These are phyloP conservation scores for Anguilla obscura DNA, from an alignment of 2,797 vertebrate genomes.

Conservation along the genomic window DNA sequence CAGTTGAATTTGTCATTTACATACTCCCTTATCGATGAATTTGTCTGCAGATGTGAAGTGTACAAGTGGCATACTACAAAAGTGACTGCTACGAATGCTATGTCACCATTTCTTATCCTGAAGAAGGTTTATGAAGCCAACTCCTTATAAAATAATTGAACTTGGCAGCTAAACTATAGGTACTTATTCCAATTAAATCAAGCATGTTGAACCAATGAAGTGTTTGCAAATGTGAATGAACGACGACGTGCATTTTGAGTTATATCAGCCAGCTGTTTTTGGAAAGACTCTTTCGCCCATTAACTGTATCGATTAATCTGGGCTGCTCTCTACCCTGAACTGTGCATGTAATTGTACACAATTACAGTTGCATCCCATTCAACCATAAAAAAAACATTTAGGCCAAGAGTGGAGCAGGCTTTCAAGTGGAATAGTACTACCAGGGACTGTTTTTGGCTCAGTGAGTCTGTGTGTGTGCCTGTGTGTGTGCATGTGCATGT, in stretches of 20 bases:
- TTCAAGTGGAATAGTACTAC: not conserved
- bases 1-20: not conserved
- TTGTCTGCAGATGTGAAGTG: not conserved
- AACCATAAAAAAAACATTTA: not conserved
- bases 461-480: not conserved
- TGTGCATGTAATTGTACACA: not conserved
- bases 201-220: not conserved
- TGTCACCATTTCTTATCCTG: not conserved
- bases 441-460: not conserved
- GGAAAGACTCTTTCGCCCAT: not conserved
- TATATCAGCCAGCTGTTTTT: not conserved
- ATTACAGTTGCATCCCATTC: not conserved
- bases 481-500: not conserved
- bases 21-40: not conserved
- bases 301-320: not conserved
- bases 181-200: conserved; percentile 1
- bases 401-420: not conserved
- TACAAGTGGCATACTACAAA: not conserved
- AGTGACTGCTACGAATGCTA: not conserved
- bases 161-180: conserved; percentile 1
- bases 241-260: not conserved
- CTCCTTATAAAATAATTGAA: not conserved
- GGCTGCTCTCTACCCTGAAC: not conserved
- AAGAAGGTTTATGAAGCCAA: not conserved
- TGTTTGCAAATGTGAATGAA: conserved; percentile 5